Evolutionary conservation across 2,888 invertebrate species (phyloP), one percentile per base, ranked within the genome.

Genomic region (Pyrrhia umbra): DNA sequence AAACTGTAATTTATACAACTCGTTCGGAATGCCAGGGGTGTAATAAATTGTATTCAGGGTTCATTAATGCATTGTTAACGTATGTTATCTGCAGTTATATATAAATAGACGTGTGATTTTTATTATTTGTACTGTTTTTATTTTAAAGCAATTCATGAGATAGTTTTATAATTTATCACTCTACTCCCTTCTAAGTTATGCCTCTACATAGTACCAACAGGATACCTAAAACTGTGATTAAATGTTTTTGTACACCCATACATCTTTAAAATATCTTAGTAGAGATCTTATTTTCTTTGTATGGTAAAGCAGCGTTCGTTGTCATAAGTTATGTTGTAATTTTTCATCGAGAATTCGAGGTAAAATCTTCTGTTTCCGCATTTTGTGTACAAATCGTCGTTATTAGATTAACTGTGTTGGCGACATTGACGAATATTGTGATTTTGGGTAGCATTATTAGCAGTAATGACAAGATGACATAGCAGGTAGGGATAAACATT

Each of bases 371-470:
- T 62, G 77, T 81, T 80, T 59, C 75, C 79, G 71, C 74, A 76
- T 76, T 79, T 82, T 75, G 80, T 79, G 76, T 73, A 85, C 81
- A 84, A 85, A 85, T 84, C 79, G 83, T 80, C 60, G 82, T 85
- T 85, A 84, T 80, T 80, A 79, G 82, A 84, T 82, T 82, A 84
- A 81, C 80, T 71, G 69, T 63, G 68, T 52, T 45, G 34, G 52
- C 59, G 85, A 83, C 85, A 79, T 83, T 85, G 85, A 85, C 72
- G 77, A 78, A 85, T 84, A 79, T 67, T 73, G 68, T 77, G 77
- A 79, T 75, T 79, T 80, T 67, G 61, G 71, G 66, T 77, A 63
- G 55, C 71, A 77, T 79, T 71, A 73, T 60, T 64, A 72, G n/a
- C n/a, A n/a, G 54, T 68, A 68, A 69, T 51, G 67, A 65, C 63